Evolutionary conservation across 2,888 invertebrate species (phyloP), one percentile per base, ranked within the genome.

Genomic region (Dynastes maya): DNA sequence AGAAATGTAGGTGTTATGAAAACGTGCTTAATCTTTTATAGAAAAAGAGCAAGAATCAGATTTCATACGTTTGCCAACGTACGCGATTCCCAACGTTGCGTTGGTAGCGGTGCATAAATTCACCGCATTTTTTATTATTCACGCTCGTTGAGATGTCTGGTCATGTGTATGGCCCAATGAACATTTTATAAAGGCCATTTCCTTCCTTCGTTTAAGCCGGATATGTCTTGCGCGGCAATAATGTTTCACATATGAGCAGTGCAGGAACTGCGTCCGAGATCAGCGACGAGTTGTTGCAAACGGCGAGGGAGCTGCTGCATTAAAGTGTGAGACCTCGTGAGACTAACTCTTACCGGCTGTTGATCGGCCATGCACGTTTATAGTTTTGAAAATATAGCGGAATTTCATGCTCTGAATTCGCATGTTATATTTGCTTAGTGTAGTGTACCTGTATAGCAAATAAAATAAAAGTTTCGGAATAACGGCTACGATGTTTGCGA

Each of bases 241-340:
- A 84, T 82, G 83, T 84, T 84, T 84, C 82, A 82, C 83, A 84
- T 82, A 83, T 83, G 83, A 82, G 81, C 82, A 79, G 77, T 75
- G 72, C 74, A 81, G 83, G 83, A 83, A 83, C 82, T 83, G 82
- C 83, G 68, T 22, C 51, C 76, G 53, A 77, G 61, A 65, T 40
- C 68, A 71, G 78, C 71, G 70, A 75, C 32, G 58, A 68, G 49
- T 29, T 68, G 68, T 68, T 22, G 61, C 61, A 67, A 11, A 53
- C 67, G 37, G 76, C 76, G 37, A 65, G 65, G 49, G 58, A 58
- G 53, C 5, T 29, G 51, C 53, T 55, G 55, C 61, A 27, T 27
- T 76, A 63, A 63, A 74, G 63, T 74, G 61, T 74, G 72, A 49
- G 72, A 61, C 22, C 72, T 61, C 37, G 27, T 27, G 27, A 61